Percentiles rank a stretch among this genome's conserved stretches.
Conservation (phyloP, 2,113 vertebrate genomes). For the Marmota flaviventris region DNA sequence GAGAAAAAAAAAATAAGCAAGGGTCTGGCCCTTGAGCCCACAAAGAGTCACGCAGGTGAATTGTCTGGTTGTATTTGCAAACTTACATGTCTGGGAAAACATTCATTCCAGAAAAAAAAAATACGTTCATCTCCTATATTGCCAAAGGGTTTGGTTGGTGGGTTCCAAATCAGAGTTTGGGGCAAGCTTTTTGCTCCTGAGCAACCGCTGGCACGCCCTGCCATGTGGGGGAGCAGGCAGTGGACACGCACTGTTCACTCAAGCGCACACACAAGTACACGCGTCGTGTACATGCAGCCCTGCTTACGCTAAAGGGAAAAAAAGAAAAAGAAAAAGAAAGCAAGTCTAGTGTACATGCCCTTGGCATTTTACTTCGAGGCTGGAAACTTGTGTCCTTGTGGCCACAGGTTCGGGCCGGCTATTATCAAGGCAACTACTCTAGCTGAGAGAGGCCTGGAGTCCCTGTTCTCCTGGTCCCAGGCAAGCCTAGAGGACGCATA, state of each 20-base stretch:
- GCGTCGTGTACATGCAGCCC: not conserved
- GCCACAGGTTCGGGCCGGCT: not conserved
- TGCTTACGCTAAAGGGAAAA: not conserved
- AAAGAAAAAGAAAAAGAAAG: not conserved
- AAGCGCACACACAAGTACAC: not conserved
- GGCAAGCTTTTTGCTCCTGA: not conserved
- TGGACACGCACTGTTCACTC: not conserved
- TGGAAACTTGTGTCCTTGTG: not conserved
- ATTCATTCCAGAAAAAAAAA: not conserved
- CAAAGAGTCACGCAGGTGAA: not conserved
- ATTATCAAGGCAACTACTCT: not conserved
- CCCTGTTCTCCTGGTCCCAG: no score
- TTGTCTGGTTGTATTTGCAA: conserved; percentile 12
- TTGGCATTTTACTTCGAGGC: not conserved
- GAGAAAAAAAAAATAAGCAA: conserved; percentile 42
- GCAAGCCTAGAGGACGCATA: not conserved
- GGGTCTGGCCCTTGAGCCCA: not conserved
- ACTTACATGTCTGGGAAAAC: conserved; percentile 14
- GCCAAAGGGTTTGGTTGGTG: not conserved
- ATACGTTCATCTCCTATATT: not conserved
- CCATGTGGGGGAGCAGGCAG: not conserved
- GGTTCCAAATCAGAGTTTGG: not conserved
- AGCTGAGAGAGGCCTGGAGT: not conserved
- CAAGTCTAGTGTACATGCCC: not conserved
- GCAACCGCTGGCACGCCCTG: not conserved